These are phyloP conservation scores for Aphrophora alni DNA, from an alignment of 2,888 invertebrate genomes.

Conservation along the genomic window DNA sequence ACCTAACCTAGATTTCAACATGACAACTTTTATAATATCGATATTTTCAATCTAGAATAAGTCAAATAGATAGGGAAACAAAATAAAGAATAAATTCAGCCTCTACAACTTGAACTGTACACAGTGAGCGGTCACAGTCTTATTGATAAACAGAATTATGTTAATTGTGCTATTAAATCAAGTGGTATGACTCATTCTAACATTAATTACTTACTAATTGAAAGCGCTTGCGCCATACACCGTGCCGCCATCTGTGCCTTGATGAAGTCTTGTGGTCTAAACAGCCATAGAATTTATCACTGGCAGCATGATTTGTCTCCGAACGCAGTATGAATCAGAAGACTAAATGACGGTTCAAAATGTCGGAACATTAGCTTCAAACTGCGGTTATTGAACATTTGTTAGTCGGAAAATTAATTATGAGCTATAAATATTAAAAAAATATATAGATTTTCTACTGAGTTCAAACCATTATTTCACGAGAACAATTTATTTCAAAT, in stretches of 20 bases:
- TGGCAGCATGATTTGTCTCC: background rate
- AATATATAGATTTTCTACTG: too few species aligned
- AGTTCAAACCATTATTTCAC: too few species aligned
- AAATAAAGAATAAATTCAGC: too few species aligned
- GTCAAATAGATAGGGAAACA: too few species aligned
- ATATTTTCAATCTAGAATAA: too few species aligned
- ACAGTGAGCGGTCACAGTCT: background rate
- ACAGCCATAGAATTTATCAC: background rate
- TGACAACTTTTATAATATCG: too few species aligned
- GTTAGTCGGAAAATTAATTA: too few species aligned
- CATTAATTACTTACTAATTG: conserved; percentile 2
- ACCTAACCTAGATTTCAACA: too few species aligned
- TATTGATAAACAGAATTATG: background rate
- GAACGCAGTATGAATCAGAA: background rate
- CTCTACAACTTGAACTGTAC: too few species aligned
- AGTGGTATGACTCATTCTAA: background rate
- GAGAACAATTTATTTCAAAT: too few species aligned
- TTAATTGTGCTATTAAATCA: background rate
- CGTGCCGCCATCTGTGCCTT: background rate
- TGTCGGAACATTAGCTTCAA: background rate
- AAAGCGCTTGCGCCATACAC: background rate
- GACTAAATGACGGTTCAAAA: too few species aligned
- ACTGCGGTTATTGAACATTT: background rate
- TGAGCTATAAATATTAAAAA: too few species aligned
- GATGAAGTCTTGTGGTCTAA: background rate